Evolutionary conservation across 1,140 invertebrate species (phyloP).

Genomic region (Drosophila lacertosa): DNA sequence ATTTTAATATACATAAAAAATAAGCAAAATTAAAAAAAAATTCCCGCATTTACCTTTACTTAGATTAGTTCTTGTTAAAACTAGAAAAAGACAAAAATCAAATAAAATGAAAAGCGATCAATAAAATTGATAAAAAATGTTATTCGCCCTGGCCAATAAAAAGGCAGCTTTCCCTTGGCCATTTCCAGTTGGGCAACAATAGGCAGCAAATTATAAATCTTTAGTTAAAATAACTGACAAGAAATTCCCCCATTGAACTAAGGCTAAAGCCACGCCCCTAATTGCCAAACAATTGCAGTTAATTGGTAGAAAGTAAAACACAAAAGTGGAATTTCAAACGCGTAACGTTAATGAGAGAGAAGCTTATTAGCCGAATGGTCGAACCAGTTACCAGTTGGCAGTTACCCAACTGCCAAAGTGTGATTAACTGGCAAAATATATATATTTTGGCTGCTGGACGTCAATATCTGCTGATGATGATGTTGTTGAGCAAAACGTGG

Average conservation of each 20-base stretch:
- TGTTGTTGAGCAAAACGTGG: slow-evolving; percentile 34
- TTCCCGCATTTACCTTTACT: too few species aligned
- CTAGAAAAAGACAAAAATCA: too few species aligned
- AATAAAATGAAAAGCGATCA: too few species aligned
- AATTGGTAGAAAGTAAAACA: slow-evolving; percentile 80
- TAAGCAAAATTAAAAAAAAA: too few species aligned
- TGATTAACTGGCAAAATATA: slow-evolving; percentile 48
- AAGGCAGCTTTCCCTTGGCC: slow-evolving; percentile 53
- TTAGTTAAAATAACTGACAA: slow-evolving; percentile 72
- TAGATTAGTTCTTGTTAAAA: background rate
- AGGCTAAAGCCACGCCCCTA: slow-evolving; percentile 34
- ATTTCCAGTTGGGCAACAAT: slow-evolving; percentile 43
- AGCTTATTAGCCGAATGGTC: slow-evolving; percentile 58
- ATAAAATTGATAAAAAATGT: background rate
- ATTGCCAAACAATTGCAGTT: slow-evolving; percentile 69
- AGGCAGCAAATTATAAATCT: slow-evolving; percentile 67
- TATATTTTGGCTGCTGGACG: slow-evolving; percentile 16
- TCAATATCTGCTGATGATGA: slow-evolving; percentile 30
- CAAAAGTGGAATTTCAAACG: slow-evolving; percentile 36
- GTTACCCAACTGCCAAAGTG: too few species aligned
- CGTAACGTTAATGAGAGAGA: slow-evolving; percentile 54
- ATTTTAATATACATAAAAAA: too few species aligned
- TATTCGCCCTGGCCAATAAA: background rate
- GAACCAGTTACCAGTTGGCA: slow-evolving; percentile 71
- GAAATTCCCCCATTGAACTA: slow-evolving; percentile 9